Evolutionary conservation across 2,113 vertebrate species (phyloP).

Genomic region (Eolophus roseicapilla): DNA sequence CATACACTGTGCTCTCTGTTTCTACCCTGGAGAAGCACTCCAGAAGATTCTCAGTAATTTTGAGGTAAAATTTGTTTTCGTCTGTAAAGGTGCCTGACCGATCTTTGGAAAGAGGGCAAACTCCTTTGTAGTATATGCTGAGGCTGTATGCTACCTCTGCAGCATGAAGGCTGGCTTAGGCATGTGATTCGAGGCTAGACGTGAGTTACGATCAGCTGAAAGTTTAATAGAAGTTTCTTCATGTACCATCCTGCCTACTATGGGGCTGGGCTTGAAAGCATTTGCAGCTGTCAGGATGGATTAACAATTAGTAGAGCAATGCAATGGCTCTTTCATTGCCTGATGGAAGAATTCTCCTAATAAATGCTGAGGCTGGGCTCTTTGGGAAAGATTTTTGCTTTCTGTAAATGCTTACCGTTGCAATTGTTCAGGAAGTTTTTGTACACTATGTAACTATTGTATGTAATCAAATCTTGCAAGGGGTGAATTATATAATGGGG

Average conservation of each 20-base stretch:
- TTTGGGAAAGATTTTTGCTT: not conserved
- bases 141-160: not conserved
- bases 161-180: not conserved
- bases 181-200: not conserved
- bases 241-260: not conserved
- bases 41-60: not conserved
- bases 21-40: not conserved
- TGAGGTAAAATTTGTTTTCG: not conserved
- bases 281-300: not conserved
- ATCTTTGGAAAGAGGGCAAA: not conserved
- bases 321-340: not conserved
- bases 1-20: not conserved
- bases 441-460: not conserved
- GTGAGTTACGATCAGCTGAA: not conserved
- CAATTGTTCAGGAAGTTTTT: not conserved
- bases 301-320: not conserved
- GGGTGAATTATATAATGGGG: not conserved
- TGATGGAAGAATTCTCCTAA: not conserved
- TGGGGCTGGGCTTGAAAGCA: not conserved
- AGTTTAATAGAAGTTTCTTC: slow-evolving; percentile 5
- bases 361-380: not conserved
- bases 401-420: not conserved
- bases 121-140: not conserved
- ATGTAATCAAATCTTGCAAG: not conserved
- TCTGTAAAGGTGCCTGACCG: not conserved